A percentile compares a stretch with the other conserved stretches of the same genome.
Conservation (phyloP, 2,888 invertebrate genomes). For the Noctua pronuba region DNA sequence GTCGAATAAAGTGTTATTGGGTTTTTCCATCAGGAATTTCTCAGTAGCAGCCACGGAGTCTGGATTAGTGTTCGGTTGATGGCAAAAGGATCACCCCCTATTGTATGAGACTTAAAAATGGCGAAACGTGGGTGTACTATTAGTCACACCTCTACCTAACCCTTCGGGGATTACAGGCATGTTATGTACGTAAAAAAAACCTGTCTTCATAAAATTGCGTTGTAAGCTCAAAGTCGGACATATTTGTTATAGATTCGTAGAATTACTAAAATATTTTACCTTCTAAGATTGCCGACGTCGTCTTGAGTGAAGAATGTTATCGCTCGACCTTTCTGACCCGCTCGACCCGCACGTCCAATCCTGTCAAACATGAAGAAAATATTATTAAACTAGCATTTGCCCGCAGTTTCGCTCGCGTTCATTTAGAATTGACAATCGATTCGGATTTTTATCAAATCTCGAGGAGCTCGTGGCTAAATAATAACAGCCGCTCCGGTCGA, state of each 20-base stretch:
- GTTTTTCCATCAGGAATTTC: too few species aligned
- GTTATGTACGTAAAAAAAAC: too few species aligned
- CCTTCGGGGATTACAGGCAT: too few species aligned
- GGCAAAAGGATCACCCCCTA: background rate
- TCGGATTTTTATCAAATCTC: too few species aligned
- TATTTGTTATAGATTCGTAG: background rate
- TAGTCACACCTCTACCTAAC: background rate
- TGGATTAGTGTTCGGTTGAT: background rate
- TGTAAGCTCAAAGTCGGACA: too few species aligned
- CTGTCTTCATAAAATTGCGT: background rate
- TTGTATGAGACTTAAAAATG: background rate
- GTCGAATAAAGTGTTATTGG: too few species aligned
- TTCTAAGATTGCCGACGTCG: slow-evolving; percentile 96
- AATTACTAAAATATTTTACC: slow-evolving; percentile 87
- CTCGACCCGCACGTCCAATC: slow-evolving; percentile 97
- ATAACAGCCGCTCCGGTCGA: too few species aligned
- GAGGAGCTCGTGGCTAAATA: too few species aligned
- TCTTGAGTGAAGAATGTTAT: slow-evolving; percentile 98
- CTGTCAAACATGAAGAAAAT: slow-evolving; percentile 61
- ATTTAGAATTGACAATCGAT: too few species aligned
- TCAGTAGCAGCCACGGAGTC: background rate
- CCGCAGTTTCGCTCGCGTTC: too few species aligned
- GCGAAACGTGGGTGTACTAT: too few species aligned
- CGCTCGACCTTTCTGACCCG: slow-evolving; percentile 96
- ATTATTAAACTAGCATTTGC: too few species aligned